Conservation (phyloP, 2,113 vertebrate genomes). For the Sterrhoptilus dennistouni region DNA sequence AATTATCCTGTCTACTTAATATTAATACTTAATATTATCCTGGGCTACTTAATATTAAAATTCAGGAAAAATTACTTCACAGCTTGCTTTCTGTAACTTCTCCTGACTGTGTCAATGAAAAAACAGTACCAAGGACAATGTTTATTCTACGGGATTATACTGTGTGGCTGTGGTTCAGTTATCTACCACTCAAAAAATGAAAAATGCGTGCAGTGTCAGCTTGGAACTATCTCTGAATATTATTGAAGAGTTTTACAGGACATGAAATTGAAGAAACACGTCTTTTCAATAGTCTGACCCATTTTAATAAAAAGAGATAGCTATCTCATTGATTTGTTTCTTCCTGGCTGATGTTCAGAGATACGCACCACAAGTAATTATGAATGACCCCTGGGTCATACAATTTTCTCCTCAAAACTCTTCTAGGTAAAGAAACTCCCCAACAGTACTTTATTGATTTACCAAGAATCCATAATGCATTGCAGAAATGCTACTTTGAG, state of each 20-base stretch:
- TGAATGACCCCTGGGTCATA: not conserved
- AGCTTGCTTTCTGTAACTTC: not conserved
- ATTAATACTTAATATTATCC: not conserved
- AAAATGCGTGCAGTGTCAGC: not conserved
- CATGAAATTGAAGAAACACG: not conserved
- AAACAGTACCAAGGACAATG: not conserved
- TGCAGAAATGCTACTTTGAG: not conserved
- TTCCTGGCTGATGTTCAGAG: not conserved
- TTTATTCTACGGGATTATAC: not conserved
- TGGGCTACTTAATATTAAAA: not conserved
- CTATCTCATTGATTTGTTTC: not conserved
- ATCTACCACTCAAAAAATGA: not conserved
- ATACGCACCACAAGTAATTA: not conserved
- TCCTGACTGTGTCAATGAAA: not conserved
- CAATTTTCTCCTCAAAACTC: not conserved
- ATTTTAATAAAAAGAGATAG: not conserved
- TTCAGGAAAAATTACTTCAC: not conserved
- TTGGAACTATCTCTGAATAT: not conserved
- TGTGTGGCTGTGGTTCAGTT: not conserved
- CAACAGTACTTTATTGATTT: not conserved
- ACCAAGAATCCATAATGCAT: not conserved
- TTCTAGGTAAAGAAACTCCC: not conserved
- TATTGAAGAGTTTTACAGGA: not conserved
- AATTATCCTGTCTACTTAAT: not conserved
- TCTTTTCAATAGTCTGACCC: not conserved